phyloP scores from a whole-genome alignment of 1,140 invertebrate species.

The Drosophila pandora region DNA sequence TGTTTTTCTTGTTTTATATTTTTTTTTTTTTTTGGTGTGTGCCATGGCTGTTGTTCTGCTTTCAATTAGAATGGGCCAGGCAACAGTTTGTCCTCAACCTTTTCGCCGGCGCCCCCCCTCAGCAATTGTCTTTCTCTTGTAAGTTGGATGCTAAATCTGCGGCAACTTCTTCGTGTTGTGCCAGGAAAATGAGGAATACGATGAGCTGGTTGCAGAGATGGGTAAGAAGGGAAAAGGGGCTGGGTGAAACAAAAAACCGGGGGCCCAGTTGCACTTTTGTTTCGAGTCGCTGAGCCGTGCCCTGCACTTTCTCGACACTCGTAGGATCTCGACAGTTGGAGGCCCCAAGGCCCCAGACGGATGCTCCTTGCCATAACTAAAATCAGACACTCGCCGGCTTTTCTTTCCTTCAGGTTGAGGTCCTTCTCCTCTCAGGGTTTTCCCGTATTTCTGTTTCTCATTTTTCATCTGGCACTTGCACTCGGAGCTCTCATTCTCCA shows the following conservation, averaged over 20 bases:
- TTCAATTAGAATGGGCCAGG: constrained; percentile 66
- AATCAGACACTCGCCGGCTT: constrained; percentile 63
- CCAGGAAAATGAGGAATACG: background rate
- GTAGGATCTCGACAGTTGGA: constrained; percentile 18
- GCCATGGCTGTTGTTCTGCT: constrained; percentile 42
- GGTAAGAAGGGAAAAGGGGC: background rate
- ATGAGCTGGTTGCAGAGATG: no score
- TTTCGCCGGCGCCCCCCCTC: constrained; percentile 6
- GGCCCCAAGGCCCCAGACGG: constrained; percentile 32
- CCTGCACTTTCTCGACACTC: constrained; percentile 29
- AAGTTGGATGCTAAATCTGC: constrained; percentile 54
- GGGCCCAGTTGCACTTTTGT: constrained; percentile 62
- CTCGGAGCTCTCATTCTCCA: constrained; percentile 21
- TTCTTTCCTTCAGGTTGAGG: constrained; percentile 8
- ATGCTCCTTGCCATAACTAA: constrained; percentile 65
- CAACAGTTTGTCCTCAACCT: constrained; percentile 65
- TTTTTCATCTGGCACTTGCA: constrained; percentile 6
- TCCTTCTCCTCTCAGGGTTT: constrained; percentile 6
- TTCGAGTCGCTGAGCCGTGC: constrained; percentile 73
- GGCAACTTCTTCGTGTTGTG: constrained; percentile 60
- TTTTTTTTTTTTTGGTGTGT: constrained; percentile 6
- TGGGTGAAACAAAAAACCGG: background rate
- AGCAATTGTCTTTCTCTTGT: constrained; percentile 64
- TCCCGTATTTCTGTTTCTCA: constrained; percentile 6
- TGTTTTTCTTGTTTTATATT: constrained; percentile 17